These are phyloP conservation scores for Drosophila merina DNA, from an alignment of 2,888 invertebrate species.

Conservation along the genomic window DNA sequence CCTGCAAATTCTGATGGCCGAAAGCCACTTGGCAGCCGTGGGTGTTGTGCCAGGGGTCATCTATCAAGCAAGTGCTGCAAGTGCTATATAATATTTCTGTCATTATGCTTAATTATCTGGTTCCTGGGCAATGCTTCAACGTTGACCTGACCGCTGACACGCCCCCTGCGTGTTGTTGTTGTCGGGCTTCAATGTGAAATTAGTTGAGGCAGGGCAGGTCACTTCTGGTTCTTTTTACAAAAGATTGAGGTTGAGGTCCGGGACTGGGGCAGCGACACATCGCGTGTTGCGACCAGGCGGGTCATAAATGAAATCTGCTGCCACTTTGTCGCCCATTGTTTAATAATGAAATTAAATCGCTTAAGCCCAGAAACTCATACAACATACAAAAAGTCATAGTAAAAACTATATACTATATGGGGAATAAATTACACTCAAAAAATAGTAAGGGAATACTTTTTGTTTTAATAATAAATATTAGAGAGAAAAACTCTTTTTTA, in stretches of 20 bases:
- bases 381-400: conserved; percentile 3
- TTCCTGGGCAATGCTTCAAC: conserved; percentile 80
- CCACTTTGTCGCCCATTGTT: conserved; percentile 78
- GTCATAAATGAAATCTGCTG: conserved; percentile 75
- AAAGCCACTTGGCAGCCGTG: not conserved
- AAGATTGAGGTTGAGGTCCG: conserved; percentile 36
- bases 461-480: not conserved
- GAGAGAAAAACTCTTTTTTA: no score
- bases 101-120: conserved; percentile 81
- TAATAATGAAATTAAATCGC: conserved; percentile 77
- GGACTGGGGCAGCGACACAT: conserved; percentile 15
- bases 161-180: conserved; percentile 41
- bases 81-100: conserved; percentile 78
- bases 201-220: conserved; percentile 47
- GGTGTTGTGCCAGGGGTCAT: conserved; percentile 29
- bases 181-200: conserved; percentile 36
- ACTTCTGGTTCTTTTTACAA: conserved; percentile 14
- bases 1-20: not conserved
- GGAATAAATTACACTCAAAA: not conserved
- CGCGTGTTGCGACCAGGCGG: conserved; percentile 46
- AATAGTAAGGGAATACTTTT: not conserved
- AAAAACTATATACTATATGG: not conserved
- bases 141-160: conserved; percentile 48
- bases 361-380: conserved; percentile 18
- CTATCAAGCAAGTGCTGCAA: conserved; percentile 60